Percentiles rank a stretch among this genome's conserved stretches.
phyloP scores from a whole-genome alignment of 1,140 invertebrate genomes.

The Chelonus insularis region DNA sequence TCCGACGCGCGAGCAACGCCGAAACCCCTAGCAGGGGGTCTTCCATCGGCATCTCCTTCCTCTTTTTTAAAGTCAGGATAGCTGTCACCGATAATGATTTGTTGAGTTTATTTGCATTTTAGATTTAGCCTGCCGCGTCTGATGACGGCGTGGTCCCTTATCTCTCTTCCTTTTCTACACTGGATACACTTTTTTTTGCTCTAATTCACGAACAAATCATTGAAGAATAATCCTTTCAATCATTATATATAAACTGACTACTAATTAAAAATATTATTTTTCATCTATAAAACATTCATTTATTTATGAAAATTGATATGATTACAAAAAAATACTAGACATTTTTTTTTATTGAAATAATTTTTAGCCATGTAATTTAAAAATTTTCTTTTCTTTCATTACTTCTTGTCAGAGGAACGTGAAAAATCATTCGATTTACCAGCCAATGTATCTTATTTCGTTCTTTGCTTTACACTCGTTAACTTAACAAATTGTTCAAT shows the following conservation, averaged over 20 bases:
- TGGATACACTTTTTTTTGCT: too few relatives aligned
- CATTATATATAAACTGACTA: too few relatives aligned
- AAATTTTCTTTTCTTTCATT: too few relatives aligned
- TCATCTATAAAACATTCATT: too few relatives aligned
- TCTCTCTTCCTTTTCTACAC: slow-evolving; percentile 28
- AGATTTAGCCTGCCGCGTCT: slow-evolving; percentile 57
- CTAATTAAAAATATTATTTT: too few relatives aligned
- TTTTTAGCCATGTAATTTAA: too few relatives aligned
- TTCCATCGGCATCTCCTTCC: slow-evolving; percentile 53
- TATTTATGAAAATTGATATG: too few relatives aligned
- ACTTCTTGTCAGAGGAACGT: too few relatives aligned
- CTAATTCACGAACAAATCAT: too few relatives aligned
- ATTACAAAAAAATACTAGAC: too few relatives aligned
- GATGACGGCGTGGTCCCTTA: slow-evolving; percentile 14
- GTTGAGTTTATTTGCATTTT: slow-evolving; percentile 60
- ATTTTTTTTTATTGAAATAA: too few relatives aligned
- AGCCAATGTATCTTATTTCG: slow-evolving; percentile 24
- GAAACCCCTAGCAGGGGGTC: slow-evolving; percentile 55
- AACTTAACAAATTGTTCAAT: slow-evolving; percentile 23
- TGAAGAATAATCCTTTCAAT: too few relatives aligned
- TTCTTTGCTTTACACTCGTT: slow-evolving; percentile 17
- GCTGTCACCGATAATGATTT: slow-evolving; percentile 60
- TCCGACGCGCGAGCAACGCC: slow-evolving; percentile 28
- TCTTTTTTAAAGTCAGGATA: slow-evolving; percentile 54
- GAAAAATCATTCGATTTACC: slow-evolving; percentile 34